Evolutionary conservation across 2,888 invertebrate species (phyloP), one percentile per base, ranked within the genome.

Genomic region (Rambutsinella grinnellia): DNA sequence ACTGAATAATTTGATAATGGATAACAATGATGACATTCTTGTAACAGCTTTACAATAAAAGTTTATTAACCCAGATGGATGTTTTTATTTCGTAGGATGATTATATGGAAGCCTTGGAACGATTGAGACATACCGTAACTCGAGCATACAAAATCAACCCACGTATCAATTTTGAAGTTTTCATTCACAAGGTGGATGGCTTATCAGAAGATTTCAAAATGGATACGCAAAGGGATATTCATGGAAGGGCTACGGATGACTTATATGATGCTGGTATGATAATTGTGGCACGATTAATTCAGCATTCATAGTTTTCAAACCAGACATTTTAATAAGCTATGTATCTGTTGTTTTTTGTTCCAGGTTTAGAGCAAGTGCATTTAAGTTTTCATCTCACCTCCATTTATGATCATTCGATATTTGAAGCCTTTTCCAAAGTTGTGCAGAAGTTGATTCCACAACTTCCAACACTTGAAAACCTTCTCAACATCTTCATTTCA

Each of bases 321-420:
- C 51, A 10, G 8, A 17, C 5, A 6, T 19, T 17, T 51, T 17
- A 51, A 51, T 5, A 19, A 51, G 5, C n/a, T 36, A 36, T 36
- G n/a, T 36, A 13, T 36, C 36, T 36, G 54, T 54, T 15, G 54
- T 10, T 54, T 21, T 19, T 15, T 15, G 21, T 86, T 86, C 60
- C 80, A 89, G 91, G 90, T 24, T 90, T 89, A 83, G 95, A 96
- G 85, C 93, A 94, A 87, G 94, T 96, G 79, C 94, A 95, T 86
- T 88, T 97, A 67, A 95, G 94, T 85, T 98, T 97, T 88, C 97
- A 99, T 87, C 89, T 99, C 79, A 99, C 99, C 23, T 99, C 98
- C 78, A 99, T 99, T 83, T 99, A 99, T 87, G 99, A 99, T 88
- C 99, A 99, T 88, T 99, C 99, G 82, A 99, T 99, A 88, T 99